A percentile compares a stretch with the other conserved stretches of the same genome.
Conservation (phyloP, 2,888 invertebrate species). For the Griposia aprilina region DNA sequence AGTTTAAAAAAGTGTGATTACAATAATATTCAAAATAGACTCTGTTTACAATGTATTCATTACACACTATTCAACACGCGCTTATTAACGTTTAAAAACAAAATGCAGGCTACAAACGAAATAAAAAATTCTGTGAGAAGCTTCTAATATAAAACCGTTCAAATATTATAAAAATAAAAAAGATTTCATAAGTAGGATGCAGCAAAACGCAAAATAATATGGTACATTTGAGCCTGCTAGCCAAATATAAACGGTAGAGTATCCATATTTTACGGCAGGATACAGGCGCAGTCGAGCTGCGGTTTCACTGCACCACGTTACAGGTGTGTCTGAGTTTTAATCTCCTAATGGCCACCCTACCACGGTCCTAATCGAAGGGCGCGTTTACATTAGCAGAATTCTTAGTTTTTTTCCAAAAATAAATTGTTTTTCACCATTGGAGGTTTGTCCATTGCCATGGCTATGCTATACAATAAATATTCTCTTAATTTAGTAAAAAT, state of each 20-base stretch:
- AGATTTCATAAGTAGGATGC: neutral
- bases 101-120: neutral
- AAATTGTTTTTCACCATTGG: slow-evolving; percentile 20
- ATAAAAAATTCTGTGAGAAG: neutral
- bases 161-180: slow-evolving; percentile 10
- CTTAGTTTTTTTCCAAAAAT: slow-evolving; percentile 4
- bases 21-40: neutral
- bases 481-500: neutral
- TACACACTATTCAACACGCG: neutral
- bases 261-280: slow-evolving; percentile 71
- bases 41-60: neutral
- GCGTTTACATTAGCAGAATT: slow-evolving; percentile 19
- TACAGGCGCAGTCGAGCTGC: slow-evolving; percentile 64
- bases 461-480: neutral
- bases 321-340: slow-evolving; percentile 85
- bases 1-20: neutral
- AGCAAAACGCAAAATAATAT: slow-evolving; percentile 39
- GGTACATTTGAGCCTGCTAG: slow-evolving; percentile 64
- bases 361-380: slow-evolving; percentile 67
- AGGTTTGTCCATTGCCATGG: slow-evolving; percentile 9
- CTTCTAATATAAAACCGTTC: neutral
- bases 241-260: slow-evolving; percentile 62
- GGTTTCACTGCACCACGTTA: slow-evolving; percentile 75
- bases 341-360: slow-evolving; percentile 82
- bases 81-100: neutral